phyloP scores from a whole-genome alignment of 2,113 vertebrate genomes.

The Marmota flaviventris region DNA sequence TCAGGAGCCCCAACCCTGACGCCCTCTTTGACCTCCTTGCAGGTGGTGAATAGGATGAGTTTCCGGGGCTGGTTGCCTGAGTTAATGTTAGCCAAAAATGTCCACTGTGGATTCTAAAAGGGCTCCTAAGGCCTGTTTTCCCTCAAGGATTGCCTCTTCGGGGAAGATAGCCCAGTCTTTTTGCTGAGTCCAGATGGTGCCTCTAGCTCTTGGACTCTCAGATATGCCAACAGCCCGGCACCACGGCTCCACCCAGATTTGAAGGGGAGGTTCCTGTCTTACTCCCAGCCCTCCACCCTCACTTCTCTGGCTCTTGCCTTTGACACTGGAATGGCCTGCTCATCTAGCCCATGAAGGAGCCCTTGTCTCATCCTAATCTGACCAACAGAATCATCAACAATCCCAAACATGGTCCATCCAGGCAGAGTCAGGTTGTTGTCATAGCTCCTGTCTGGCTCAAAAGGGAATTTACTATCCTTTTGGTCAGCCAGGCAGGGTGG shows the following conservation, averaged over 20 bases:
- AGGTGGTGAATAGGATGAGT: background rate
- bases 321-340: background rate
- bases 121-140: background rate
- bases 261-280: background rate
- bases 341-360: background rate
- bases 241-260: background rate
- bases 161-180: background rate
- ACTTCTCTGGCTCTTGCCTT: slow-evolving; percentile 15
- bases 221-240: background rate
- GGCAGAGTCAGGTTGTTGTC: slow-evolving; percentile 15
- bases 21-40: background rate
- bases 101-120: background rate
- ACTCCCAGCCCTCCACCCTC: background rate
- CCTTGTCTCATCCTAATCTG: background rate
- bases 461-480: background rate
- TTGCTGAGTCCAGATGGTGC: slow-evolving; percentile 38
- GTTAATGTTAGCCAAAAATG: background rate
- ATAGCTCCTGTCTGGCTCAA: slow-evolving; percentile 12
- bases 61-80: background rate
- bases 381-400: background rate
- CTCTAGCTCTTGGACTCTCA: slow-evolving; percentile 4
- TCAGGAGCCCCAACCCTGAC: background rate
- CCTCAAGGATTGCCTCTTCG: background rate
- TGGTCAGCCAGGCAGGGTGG: background rate
- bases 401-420: background rate